Evolutionary conservation across 2,888 invertebrate species (phyloP), one percentile per base, ranked within the genome.

Genomic region (Julus scanicus): DNA sequence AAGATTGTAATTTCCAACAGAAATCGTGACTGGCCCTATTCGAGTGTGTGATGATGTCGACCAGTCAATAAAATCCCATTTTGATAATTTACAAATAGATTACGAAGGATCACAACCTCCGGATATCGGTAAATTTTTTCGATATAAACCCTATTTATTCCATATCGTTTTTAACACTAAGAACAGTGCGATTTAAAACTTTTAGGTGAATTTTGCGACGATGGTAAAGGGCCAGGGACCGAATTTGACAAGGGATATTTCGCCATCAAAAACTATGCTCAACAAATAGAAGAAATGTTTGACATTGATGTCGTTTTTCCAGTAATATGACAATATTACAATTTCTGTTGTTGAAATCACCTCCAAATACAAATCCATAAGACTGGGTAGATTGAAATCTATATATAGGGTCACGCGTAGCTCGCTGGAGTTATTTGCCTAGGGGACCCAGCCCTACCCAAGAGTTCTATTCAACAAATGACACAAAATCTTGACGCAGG

Each of bases 151-250:
- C 29, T 29, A 29, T 29, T 29, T 29, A 29, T 29, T 29, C 29
- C 29, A 29, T 29, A 29, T 29, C 29, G 29, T 29, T 29, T 29
- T 29, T 29, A 29, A 29, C 29, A 29, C 29, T 29, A 29, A 29
- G 29, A 29, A 29, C 29, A 29, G 29, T 29, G 29, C 29, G 0
- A 29, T 29, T 29, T 29, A 29, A 29, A 29, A 29, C 29, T 29
- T 29, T 29, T 87, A 88, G 88, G 17, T 6, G 15, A 39, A n/a
- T 88, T 88, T 17, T 88, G 88, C 40, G 88, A 88, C 86, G 88
- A 88, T 71, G 39, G 63, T 29, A 17, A 48, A 15, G 88, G 87
- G 20, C 0, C 87, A 4, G 53, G 83, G 39, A 40, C 39, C 39
- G 13, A 71, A n/a, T 88, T 88, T 40, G 87, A 88, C 44, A 80